Conservation (phyloP, 2,113 vertebrate genomes). For the Xiphorhynchus elegans region DNA sequence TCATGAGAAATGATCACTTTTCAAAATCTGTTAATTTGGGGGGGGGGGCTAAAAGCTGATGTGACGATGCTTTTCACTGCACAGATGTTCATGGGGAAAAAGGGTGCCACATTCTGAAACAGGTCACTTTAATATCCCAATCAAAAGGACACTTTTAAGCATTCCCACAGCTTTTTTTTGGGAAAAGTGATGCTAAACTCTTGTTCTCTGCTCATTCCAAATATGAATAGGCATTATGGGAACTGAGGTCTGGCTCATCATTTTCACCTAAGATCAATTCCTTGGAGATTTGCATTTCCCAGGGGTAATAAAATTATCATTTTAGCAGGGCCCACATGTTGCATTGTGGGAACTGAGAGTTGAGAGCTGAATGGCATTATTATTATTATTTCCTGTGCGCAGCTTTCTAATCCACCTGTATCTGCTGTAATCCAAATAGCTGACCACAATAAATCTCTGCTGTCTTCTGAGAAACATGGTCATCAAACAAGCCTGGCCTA, state of each 20-base stretch:
- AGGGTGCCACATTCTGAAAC: neutral
- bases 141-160: neutral
- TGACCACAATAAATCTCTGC: neutral
- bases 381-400: neutral
- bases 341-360: neutral
- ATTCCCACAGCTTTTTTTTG: neutral
- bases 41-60: neutral
- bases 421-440: neutral
- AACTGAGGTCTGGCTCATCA: neutral
- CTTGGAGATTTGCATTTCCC: neutral
- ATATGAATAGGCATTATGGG: neutral
- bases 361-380: neutral
- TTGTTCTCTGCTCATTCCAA: neutral
- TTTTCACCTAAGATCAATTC: neutral
- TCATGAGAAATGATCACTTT: neutral
- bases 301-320: neutral
- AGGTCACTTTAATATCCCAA: rapidly evolving
- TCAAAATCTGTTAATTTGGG: neutral
- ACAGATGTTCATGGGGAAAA: neutral
- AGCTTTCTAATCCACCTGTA: neutral
- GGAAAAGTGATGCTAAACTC: neutral
- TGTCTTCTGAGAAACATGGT: neutral
- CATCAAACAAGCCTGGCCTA: neutral
- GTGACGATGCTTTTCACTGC: neutral
- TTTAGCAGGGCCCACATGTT: neutral